Conservation (phyloP, 1,140 invertebrate genomes). For the Oryctes rhinoceros region DNA sequence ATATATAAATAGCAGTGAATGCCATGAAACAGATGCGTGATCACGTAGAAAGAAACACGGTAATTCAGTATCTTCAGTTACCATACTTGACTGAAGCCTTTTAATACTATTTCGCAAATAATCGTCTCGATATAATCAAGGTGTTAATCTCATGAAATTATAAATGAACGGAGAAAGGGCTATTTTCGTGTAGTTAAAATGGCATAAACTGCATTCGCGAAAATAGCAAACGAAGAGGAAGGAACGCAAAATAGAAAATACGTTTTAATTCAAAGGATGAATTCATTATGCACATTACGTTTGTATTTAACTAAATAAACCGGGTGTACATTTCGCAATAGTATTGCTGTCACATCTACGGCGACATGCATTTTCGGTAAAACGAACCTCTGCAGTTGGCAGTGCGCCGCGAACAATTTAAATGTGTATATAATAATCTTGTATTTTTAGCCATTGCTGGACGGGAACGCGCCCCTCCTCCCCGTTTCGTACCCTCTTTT, state of each 20-base stretch:
- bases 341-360: slow-evolving; percentile 13
- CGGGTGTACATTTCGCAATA: slow-evolving; percentile 13
- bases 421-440: slow-evolving; percentile 9
- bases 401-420: slow-evolving; percentile 9
- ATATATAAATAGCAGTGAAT: too few relatives aligned
- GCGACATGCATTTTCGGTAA: slow-evolving; percentile 7
- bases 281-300: not conserved
- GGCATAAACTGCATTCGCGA: not conserved
- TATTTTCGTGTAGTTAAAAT: too few relatives aligned
- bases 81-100: too few relatives aligned
- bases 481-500: not conserved
- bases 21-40: too few relatives aligned
- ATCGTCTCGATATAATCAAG: too few relatives aligned
- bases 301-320: not conserved
- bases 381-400: slow-evolving; percentile 25
- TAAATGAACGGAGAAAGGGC: too few relatives aligned
- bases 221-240: not conserved
- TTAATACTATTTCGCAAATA: too few relatives aligned
- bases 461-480: not conserved
- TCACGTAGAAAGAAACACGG: too few relatives aligned
- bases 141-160: too few relatives aligned
- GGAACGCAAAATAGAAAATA: not conserved
- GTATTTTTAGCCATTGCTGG: slow-evolving; percentile 6
- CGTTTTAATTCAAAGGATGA: not conserved
- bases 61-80: too few relatives aligned